Evolutionary conservation across 2,888 invertebrate species (phyloP), one percentile per base, ranked within the genome.

Genomic region (Hypomecis atomaria): DNA sequence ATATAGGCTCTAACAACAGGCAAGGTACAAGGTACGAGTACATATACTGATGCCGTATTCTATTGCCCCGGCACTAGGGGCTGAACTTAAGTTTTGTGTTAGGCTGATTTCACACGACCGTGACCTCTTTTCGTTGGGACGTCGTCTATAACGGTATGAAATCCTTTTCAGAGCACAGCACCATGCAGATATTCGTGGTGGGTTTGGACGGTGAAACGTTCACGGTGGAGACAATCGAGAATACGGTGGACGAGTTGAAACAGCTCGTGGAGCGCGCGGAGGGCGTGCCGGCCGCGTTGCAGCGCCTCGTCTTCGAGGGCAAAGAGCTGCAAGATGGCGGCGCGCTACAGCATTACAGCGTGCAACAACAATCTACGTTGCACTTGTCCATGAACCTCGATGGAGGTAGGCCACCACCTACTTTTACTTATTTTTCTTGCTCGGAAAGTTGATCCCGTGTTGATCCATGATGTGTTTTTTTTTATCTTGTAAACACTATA

Each of bases 151-250:
- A 23, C 23, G 23, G 23, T 23, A 23, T 23, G 23, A 23, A 23
- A 23, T 40, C 23, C 23, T 54, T 44, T 52, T 13, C 10, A 49
- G 33, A 47, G 8, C 1, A 11, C 4, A 11, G 8, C 56, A 61
- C 6, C 23, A 69, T 69, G 69, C 62, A 69, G 52, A 55, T 69
- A 9, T 66, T 66, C 52, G 62, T 69, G 8, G 43, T 44, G 50
- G 53, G 59, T 6, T 52, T 66, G n/a, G 43, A 56, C 11, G 66
- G 59, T 3, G 64, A 66, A 9, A 69, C 69, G 8, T 44, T 69
- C 8, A 59, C 64, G 1, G 66, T 45, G n/a, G 62, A 66, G 38
- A 44, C 42, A 10, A 34, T 9, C 5, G 33, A 13, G 11, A 13
- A 49, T 10, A 57, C 57, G 1, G 64, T 69, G 6, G 55, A 56